Evolutionary conservation across 1,140 invertebrate genomes (phyloP).

Genomic region (Drosophila sturtevanti): DNA sequence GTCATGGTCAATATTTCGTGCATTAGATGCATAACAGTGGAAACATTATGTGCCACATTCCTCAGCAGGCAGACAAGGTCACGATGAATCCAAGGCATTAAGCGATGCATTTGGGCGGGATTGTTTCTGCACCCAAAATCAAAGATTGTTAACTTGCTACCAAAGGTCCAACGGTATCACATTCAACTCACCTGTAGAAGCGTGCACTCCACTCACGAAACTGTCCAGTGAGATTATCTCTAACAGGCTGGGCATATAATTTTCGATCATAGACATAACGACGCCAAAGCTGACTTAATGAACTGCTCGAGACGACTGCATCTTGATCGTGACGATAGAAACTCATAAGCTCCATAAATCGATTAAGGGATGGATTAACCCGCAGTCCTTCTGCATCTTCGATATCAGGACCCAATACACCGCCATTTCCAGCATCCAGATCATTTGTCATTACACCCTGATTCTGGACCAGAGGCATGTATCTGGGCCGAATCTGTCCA

Average conservation of each 20-base stretch:
- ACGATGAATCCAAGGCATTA: slow-evolving; percentile 94
- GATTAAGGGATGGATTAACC: slow-evolving; percentile 42
- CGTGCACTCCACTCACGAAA: slow-evolving; percentile 89
- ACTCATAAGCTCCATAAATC: slow-evolving; percentile 66
- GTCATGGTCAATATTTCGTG: slow-evolving; percentile 87
- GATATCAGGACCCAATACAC: slow-evolving; percentile 27
- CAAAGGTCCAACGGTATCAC: background rate
- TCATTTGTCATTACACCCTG: slow-evolving; percentile 55
- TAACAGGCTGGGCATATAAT: slow-evolving; percentile 88
- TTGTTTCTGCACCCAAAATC: slow-evolving; percentile 85
- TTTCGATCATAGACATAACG: slow-evolving; percentile 90
- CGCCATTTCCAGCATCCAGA: slow-evolving; percentile 24
- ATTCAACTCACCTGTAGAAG: slow-evolving; percentile 87
- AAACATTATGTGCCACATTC: slow-evolving; percentile 86
- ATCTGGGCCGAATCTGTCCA: slow-evolving; percentile 36
- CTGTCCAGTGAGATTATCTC: slow-evolving; percentile 86
- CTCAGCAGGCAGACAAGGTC: slow-evolving; percentile 89
- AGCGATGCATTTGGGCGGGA: slow-evolving; percentile 89
- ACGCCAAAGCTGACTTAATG: slow-evolving; percentile 83
- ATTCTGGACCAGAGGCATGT: slow-evolving; percentile 51
- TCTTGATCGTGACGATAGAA: slow-evolving; percentile 72
- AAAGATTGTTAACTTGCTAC: background rate
- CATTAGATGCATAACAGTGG: slow-evolving; percentile 88
- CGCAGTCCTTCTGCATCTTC: slow-evolving; percentile 19
- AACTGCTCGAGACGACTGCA: slow-evolving; percentile 39